Evolutionary conservation across 2,797 vertebrate genomes (phyloP).

Genomic region (Pipistrellus pipistrellus): DNA sequence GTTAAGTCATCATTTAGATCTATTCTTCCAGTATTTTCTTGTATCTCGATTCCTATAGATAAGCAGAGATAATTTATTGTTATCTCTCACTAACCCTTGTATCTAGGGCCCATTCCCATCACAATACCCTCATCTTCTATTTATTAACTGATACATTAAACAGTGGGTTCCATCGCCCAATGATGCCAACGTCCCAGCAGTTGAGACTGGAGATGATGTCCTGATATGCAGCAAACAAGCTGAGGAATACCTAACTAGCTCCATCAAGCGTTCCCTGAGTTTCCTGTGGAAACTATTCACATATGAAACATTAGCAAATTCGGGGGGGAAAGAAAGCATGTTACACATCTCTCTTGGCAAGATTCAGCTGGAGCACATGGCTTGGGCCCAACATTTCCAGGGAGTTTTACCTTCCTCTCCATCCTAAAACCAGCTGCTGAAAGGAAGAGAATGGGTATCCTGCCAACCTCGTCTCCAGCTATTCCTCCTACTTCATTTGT

Average conservation of each 20-base stretch:
- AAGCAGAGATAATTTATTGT: not conserved
- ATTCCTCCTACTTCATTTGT: not conserved
- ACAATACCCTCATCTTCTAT: not conserved
- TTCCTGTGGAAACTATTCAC: conserved; percentile 20
- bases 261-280: not conserved
- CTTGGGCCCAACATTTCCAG: not conserved
- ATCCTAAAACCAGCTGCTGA: conserved; percentile 16
- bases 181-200: not conserved
- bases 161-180: not conserved
- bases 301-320: not conserved
- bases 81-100: not conserved
- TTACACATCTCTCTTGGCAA: not conserved
- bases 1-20: not conserved
- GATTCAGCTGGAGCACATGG: not conserved
- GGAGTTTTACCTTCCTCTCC: not conserved
- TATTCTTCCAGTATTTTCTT: not conserved
- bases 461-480: not conserved
- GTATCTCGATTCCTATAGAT: not conserved
- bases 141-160: not conserved
- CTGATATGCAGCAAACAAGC: not conserved
- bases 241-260: not conserved
- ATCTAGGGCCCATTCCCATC: not conserved
- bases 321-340: not conserved
- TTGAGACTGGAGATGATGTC: not conserved
- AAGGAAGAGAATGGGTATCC: not conserved